Evolutionary conservation across 64 coral and sea anemone genomes (phyloP), one percentile per base, ranked within the genome.

Genomic region (Dendronephthya gigantea): DNA sequence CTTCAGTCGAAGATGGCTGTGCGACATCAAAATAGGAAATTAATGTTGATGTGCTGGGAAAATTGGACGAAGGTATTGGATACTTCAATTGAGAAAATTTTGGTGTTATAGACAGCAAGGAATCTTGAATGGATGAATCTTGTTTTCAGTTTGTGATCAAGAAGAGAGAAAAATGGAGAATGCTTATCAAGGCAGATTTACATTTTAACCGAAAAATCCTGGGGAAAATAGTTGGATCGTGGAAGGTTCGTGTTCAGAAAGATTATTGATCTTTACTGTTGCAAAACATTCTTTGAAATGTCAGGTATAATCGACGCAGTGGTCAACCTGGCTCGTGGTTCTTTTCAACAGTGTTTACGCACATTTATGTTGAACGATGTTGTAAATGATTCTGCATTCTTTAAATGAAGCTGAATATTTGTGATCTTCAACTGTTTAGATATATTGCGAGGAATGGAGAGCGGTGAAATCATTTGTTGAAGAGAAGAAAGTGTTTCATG

Each of bases 121-220:
- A 27, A 27, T 22, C 1, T 59, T 39, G 31, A 27, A 2, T 3
- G 38, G 50, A 31, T 68, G 74, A 19, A 15, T 15, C 29, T 39
- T 11, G 19, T 13, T 52, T 92, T 49, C 11, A 92, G 91, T 92
- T 84, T 85, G 84, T 89, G 36, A 19, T 82, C 39, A 38, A 86
- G 16, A 92, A 62, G 37, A 83, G 85, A 38, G 7, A 65, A 13
- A 92, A 89, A 85, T 92, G 91, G 91, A 87, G 50, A 48, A 85
- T 85, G 58, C 81, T 83, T 23, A 74, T 34, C 0, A 79, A 84
- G 35, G 91, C 87, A 22, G 70, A 86, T 81, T 40, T 92, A 4
- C 87, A 89, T 82, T 89, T 89, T 45, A 74, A 82, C 31, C 87
- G 82, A 23, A 51, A 32, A 65, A 59, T 88, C 40, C 68, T 82